These are phyloP conservation scores for Hirudinaria manillensis DNA, from an alignment of 2,888 invertebrate species.

Conservation along the genomic window DNA sequence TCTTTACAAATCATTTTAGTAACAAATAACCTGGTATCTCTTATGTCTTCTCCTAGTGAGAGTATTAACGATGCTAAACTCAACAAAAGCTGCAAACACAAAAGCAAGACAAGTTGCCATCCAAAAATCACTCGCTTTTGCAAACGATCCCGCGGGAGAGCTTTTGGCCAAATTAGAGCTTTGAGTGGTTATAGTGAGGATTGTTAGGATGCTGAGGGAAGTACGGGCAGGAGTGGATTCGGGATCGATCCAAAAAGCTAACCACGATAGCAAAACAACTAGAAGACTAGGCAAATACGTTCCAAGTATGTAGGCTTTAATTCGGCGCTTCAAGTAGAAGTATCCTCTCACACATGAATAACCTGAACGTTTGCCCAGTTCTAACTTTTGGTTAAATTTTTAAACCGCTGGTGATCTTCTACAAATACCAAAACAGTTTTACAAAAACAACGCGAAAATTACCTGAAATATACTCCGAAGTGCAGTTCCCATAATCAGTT, in stretches of 20 bases:
- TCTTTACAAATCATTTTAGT: too few species aligned
- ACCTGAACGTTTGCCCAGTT: constrained; percentile 31
- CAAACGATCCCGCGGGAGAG: constrained; percentile 32
- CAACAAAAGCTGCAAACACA: constrained; percentile 35
- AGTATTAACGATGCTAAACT: constrained; percentile 35
- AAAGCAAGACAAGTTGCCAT: constrained; percentile 36
- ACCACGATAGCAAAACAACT: constrained; percentile 42
- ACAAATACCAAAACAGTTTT: too few species aligned
- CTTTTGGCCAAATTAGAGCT: constrained; percentile 28
- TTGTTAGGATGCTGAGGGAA: too few species aligned
- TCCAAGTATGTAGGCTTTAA: constrained; percentile 40
- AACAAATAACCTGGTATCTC: constrained; percentile 1
- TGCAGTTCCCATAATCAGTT: neutral
- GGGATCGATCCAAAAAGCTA: constrained; percentile 43
- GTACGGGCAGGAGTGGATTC: constrained; percentile 42
- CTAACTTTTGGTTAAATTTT: too few species aligned
- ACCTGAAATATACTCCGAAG: neutral
- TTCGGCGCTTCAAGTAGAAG: constrained; percentile 39
- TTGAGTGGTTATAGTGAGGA: constrained; percentile 40
- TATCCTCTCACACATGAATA: constrained; percentile 38
- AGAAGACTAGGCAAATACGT: constrained; percentile 41
- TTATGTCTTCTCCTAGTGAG: constrained; percentile 28
- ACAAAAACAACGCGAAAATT: too few species aligned
- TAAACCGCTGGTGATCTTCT: too few species aligned
- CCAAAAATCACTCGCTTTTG: constrained; percentile 35